Evolutionary conservation across 1,140 invertebrate species (phyloP), one percentile per base, ranked within the genome.

Genomic region (Drosophila yakuba): DNA sequence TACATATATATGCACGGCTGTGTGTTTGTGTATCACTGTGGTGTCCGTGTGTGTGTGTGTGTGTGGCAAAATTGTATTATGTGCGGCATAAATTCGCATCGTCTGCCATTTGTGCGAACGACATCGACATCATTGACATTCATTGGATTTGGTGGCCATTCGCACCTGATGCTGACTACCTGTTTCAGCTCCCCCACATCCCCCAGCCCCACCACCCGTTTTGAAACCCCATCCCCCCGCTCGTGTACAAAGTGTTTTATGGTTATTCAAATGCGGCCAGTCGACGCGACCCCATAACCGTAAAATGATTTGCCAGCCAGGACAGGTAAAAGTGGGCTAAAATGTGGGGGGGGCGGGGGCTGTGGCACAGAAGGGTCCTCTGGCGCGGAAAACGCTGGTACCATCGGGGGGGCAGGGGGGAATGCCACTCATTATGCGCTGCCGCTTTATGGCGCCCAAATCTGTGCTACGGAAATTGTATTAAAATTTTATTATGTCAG

Each of bases 91-190:
- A 84, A 83, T 83, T 81, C 61, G 74, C 61, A 62, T 78, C 78
- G 78, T 72, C 73, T 76, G 71, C 63, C 72, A 76, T 72, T 80
- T 72, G 74, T 59, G 79, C 75, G 77, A 85, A 62, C 63, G 80
- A 58, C 75, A 61, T 48, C 66, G 76, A 76, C 73, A 80, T 84
- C 80, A 85, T 84, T 84, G 77, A 77, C 81, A 84, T 84, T 84
- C 81, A 84, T 84, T 85, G 81, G 77, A 84, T 85, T 84, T 84
- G 77, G 72, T 75, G 81, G 67, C 77, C 77, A 77, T 85, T 84
- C 82, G 77, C 80, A 84, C 80, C 81, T 84, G 80, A 84, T 85
- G 67, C 80, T 51, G 52, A 61, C 60, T 60, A 76, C 67, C 56
- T 62, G 55, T 41, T 41, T 39, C 43, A 23, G 17, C 17, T 10